phyloP scores from a whole-genome alignment of 2,113 vertebrate genomes.

The Perca schrenkii region DNA sequence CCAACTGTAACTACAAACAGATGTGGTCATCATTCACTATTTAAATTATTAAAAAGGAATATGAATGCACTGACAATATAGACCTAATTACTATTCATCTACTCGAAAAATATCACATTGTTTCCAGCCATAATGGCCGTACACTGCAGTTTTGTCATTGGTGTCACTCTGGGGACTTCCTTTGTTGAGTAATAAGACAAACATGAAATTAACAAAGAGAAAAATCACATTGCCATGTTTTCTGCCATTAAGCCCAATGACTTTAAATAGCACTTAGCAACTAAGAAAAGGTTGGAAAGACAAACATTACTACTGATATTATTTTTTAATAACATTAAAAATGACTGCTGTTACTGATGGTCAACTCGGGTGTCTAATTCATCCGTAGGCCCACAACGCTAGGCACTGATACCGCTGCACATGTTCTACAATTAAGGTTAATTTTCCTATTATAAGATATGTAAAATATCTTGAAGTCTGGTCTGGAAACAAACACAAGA shows the following conservation, averaged over 20 bases:
- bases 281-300: constrained; percentile 49
- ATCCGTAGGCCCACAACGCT: neutral
- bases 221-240: constrained; percentile 25
- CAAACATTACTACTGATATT: constrained; percentile 27
- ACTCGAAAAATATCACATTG: constrained; percentile 19
- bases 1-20: constrained; percentile 54
- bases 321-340: constrained; percentile 34
- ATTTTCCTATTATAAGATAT: neutral
- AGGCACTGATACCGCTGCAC: neutral
- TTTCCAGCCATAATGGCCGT: constrained; percentile 24
- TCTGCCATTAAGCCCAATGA: constrained; percentile 29
- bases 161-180: constrained; percentile 31
- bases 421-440: neutral
- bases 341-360: constrained; percentile 29
- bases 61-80: constrained; percentile 41
- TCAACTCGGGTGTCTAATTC: constrained; percentile 3
- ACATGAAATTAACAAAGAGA: constrained; percentile 50
- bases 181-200: constrained; percentile 41
- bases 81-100: constrained; percentile 36
- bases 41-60: constrained; percentile 42
- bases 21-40: constrained; percentile 54
- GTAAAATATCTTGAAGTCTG: neutral
- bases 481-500: constrained; percentile 7
- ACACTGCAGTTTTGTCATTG: neutral
- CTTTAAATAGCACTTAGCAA: constrained; percentile 20